Evolutionary conservation across 2,888 invertebrate genomes (phyloP).

Genomic region (Brachynemurus nebulosus): DNA sequence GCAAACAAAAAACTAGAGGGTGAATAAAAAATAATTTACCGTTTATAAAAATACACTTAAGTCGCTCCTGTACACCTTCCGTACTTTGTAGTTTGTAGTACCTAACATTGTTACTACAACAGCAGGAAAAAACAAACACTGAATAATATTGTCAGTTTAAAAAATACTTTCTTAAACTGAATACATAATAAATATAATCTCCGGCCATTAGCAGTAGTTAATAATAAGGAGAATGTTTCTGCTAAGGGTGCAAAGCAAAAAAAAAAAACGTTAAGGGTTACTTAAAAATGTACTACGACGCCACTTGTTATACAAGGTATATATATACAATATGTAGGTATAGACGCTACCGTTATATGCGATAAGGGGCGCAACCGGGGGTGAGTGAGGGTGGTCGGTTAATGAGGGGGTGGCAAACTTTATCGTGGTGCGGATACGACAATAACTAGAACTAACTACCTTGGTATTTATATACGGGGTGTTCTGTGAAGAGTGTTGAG

Average conservation of each 20-base stretch:
- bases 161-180: conserved; percentile 11
- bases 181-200: conserved; percentile 19
- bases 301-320: no score
- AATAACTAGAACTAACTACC: no score
- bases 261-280: conserved; percentile 7
- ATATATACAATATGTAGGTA: no score
- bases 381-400: not conserved
- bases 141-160: conserved; percentile 5
- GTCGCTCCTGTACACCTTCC: no score
- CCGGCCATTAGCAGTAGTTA: conserved; percentile 17
- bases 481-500: no score
- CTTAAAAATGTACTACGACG: no score
- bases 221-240: conserved; percentile 13
- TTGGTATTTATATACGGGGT: no score
- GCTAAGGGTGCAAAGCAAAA: conserved; percentile 8
- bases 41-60: no score
- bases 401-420: not conserved
- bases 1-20: no score
- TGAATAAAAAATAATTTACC: no score
- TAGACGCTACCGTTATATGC: not conserved
- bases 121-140: conserved; percentile 2
- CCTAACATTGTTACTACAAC: not conserved
- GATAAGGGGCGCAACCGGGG: not conserved
- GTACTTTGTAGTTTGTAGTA: not conserved
- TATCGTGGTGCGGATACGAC: no score